Conservation (phyloP, 1,140 invertebrate genomes). For the Zelostemma sp. region DNA sequence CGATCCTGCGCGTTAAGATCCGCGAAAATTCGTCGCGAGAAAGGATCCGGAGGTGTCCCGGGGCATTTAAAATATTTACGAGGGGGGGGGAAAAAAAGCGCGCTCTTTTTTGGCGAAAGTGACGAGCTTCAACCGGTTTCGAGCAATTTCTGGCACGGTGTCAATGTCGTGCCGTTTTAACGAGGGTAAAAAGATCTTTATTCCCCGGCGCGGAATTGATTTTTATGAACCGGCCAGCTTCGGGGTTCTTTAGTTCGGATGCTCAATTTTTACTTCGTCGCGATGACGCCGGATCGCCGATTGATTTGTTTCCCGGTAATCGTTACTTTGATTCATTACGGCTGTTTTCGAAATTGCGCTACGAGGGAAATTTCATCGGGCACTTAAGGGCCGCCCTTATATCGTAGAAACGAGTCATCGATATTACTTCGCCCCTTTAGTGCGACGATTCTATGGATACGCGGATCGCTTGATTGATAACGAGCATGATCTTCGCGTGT, state of each 20-base stretch:
- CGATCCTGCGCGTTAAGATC: conserved; percentile 24
- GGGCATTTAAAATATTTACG: conserved; percentile 28
- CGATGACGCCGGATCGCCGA: too few species aligned
- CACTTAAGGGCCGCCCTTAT: too few species aligned
- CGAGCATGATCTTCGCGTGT: conserved; percentile 14
- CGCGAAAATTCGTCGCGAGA: conserved; percentile 20
- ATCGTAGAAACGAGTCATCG: too few species aligned
- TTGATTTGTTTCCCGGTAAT: too few species aligned
- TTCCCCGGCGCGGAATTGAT: conserved; percentile 7
- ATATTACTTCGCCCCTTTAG: too few species aligned
- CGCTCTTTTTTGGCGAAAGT: conserved; percentile 27
- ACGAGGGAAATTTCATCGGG: too few species aligned
- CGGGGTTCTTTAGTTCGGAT: too few species aligned
- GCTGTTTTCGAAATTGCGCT: too few species aligned
- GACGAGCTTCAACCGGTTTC: conserved; percentile 28
- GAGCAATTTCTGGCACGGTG: conserved; percentile 25
- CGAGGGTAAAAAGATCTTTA: conserved; percentile 17
- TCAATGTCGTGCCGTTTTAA: conserved; percentile 22
- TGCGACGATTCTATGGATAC: too few species aligned
- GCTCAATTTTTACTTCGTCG: too few species aligned
- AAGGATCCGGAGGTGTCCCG: conserved; percentile 17
- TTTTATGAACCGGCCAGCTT: conserved; percentile 17
- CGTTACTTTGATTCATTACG: too few species aligned
- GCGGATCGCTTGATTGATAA: conserved; percentile 30
- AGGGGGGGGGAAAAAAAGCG: conserved; percentile 17